Conservation (phyloP, 2,113 vertebrate genomes). For the Variabilichromis moorii region DNA sequence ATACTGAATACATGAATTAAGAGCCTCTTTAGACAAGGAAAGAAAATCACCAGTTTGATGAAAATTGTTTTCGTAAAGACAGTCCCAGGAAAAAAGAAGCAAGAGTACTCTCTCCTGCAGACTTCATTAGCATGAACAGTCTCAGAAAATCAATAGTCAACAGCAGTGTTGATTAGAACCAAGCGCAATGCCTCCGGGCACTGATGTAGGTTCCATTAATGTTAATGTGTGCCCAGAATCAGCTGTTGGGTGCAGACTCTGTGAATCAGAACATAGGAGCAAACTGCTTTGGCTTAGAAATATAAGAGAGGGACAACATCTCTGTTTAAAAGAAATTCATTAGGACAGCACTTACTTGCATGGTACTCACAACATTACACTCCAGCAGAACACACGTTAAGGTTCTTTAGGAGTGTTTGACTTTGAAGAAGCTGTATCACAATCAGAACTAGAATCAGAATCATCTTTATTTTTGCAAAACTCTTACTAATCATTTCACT, state of each 20-base stretch:
- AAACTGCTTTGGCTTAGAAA: background rate
- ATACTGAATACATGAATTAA: background rate
- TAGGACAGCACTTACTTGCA: background rate
- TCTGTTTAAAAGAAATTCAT: background rate
- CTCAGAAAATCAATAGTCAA: background rate
- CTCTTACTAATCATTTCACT: background rate
- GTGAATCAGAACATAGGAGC: background rate
- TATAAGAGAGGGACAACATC: background rate
- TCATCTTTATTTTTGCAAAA: background rate
- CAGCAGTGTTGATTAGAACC: background rate
- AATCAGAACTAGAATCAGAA: background rate
- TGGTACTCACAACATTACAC: background rate
- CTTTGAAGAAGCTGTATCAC: background rate
- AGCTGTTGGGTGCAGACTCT: background rate
- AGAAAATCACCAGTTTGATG: background rate
- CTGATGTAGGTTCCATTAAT: background rate
- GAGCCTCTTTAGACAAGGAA: background rate
- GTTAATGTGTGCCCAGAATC: background rate
- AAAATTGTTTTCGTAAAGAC: background rate
- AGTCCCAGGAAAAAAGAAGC: background rate
- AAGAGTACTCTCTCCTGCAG: background rate
- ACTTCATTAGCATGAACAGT: background rate
- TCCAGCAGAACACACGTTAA: background rate
- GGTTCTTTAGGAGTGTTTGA: background rate
- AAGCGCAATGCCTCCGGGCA: background rate